phyloP scores from a whole-genome alignment of 2,888 invertebrate species.

The Eupithecia subumbrata region DNA sequence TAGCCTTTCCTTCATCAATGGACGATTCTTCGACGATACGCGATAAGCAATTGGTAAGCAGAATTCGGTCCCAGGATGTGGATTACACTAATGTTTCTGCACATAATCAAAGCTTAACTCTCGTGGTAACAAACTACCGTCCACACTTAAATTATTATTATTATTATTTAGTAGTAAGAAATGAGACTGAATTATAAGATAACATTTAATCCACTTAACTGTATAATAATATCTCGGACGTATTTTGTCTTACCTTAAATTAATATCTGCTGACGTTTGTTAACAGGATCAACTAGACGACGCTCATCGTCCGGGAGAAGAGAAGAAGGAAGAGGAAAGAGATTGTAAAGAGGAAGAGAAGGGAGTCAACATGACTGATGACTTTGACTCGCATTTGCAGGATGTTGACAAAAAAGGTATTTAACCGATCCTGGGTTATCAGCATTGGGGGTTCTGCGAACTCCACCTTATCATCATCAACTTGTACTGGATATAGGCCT shows the following conservation, averaged over 20 bases:
- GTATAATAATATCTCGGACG: not conserved
- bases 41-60: too few species aligned
- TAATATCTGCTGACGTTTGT: not conserved
- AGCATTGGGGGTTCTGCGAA: not conserved
- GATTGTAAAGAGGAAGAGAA: constrained; percentile 95
- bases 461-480: too few species aligned
- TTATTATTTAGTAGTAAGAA: too few species aligned
- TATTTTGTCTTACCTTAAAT: not conserved
- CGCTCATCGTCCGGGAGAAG: constrained; percentile 90
- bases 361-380: constrained; percentile 97
- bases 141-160: too few species aligned
- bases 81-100: too few species aligned
- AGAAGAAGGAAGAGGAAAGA: constrained; percentile 89
- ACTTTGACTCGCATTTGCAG: constrained; percentile 95
- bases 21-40: too few species aligned
- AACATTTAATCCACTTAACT: not conserved
- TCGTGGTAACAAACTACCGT: too few species aligned
- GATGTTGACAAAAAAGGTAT: constrained; percentile 88
- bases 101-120: too few species aligned
- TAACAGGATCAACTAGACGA: constrained; percentile 97
- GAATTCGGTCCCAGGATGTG: too few species aligned
- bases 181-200: too few species aligned
- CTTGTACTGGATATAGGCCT: too few species aligned
- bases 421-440: not conserved
- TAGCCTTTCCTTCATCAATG: too few species aligned